phyloP scores from a whole-genome alignment of 1,140 invertebrate species.

The Thaumatotibia leucotreta region DNA sequence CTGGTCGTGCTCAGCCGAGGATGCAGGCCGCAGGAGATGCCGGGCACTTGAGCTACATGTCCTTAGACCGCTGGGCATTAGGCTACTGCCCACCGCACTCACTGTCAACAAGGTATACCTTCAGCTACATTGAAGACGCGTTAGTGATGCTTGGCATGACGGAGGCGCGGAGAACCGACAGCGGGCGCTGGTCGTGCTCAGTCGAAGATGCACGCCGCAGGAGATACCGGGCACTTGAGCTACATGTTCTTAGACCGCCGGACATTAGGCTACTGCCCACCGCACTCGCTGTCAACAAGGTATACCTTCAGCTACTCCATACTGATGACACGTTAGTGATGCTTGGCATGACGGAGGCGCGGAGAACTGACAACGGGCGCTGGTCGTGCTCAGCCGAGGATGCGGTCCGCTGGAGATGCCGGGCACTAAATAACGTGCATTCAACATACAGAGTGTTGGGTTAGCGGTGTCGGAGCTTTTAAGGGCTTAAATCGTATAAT shows the following conservation, averaged over 20 bases:
- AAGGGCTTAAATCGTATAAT: too few relatives aligned
- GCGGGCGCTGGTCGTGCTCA: conserved; percentile 85
- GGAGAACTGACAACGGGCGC: too few relatives aligned
- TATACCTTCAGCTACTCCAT: conserved; percentile 30
- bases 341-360: too few relatives aligned
- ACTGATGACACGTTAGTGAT: too few relatives aligned
- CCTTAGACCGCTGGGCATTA: conserved; percentile 81
- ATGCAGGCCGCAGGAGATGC: conserved; percentile 85
- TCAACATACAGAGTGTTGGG: too few relatives aligned
- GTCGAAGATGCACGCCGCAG: conserved; percentile 85
- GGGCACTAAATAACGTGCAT: too few relatives aligned
- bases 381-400: too few relatives aligned
- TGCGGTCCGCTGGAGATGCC: conserved; percentile 79
- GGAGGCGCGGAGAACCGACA: conserved; percentile 81
- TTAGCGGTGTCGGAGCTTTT: too few relatives aligned
- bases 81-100: conserved; percentile 83
- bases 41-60: conserved; percentile 82
- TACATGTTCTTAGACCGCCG: conserved; percentile 82
- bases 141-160: conserved; percentile 82
- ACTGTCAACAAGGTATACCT: conserved; percentile 82
- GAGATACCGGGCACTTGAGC: conserved; percentile 82
- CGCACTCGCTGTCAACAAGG: conserved; percentile 84
- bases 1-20: conserved; percentile 85
- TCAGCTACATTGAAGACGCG: conserved; percentile 69
- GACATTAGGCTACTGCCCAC: conserved; percentile 84